These are phyloP conservation scores for Dryas iulia DNA, from an alignment of 1,140 invertebrate genomes.

Conservation along the genomic window DNA sequence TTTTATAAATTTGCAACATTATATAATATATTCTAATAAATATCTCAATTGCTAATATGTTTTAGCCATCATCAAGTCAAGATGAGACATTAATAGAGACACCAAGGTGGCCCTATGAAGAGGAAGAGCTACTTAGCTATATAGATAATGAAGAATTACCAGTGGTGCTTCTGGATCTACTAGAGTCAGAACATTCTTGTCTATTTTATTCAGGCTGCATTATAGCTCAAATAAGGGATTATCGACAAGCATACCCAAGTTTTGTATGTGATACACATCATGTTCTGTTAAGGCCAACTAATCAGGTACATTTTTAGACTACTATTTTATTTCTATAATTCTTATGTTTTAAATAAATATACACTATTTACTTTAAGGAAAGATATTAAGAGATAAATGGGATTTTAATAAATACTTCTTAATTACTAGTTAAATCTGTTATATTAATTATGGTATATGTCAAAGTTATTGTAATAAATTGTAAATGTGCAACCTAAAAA, in stretches of 20 bases:
- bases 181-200: conserved; percentile 89
- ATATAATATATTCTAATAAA: no score
- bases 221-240: conserved; percentile 94
- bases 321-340: neutral
- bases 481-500: no score
- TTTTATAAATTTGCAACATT: neutral
- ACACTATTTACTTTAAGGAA: no score
- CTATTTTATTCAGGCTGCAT: conserved; percentile 96
- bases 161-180: conserved; percentile 90
- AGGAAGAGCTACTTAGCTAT: conserved; percentile 87
- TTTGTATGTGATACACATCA: conserved; percentile 88
- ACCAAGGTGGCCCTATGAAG: conserved; percentile 88
- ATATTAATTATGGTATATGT: no score
- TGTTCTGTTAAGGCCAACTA: conserved; percentile 93
- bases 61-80: conserved; percentile 59
- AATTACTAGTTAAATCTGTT: no score
- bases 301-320: conserved; percentile 81
- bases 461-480: no score
- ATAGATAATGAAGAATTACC: conserved; percentile 94
- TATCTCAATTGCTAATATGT: no score
- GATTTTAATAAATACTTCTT: no score
- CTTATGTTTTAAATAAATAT: no score
- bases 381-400: no score
- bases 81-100: conserved; percentile 87
- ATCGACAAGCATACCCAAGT: conserved; percentile 88